phyloP scores from a whole-genome alignment of 2,797 vertebrate species.

The Galagoides demidoff region DNA sequence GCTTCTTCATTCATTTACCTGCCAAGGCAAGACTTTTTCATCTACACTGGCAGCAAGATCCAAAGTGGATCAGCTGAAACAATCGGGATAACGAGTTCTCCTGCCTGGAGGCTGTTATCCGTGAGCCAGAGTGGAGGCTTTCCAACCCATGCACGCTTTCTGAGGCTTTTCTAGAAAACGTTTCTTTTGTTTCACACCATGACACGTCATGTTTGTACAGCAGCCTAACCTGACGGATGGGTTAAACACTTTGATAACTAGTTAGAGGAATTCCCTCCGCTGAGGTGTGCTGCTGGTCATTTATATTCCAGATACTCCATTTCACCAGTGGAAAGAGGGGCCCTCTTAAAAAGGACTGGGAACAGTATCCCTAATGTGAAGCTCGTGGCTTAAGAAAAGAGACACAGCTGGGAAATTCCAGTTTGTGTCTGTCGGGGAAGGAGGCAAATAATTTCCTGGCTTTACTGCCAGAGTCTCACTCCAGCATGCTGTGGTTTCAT shows the following conservation, averaged over 20 bases:
- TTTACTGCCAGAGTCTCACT: neutral
- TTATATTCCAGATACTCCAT: neutral
- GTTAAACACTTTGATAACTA: neutral
- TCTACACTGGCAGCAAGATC: slow-evolving; percentile 18
- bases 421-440: neutral
- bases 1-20: slow-evolving; percentile 80
- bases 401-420: neutral
- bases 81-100: neutral
- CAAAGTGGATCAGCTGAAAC: neutral
- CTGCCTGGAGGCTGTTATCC: neutral
- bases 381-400: neutral
- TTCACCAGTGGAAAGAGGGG: neutral
- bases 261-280: neutral
- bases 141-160: neutral
- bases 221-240: neutral
- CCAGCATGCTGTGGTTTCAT: accelerated
- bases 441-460: accelerated
- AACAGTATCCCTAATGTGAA: neutral
- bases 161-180: neutral
- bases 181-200: neutral
- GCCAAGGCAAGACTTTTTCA: slow-evolving; percentile 65
- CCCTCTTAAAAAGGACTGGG: neutral
- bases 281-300: neutral
- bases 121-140: neutral
- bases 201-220: neutral